Percentiles rank a stretch among this genome's conserved stretches.
Evolutionary conservation across 2,888 invertebrate species (phyloP).

Genomic region (Melinopterus prodromus): DNA sequence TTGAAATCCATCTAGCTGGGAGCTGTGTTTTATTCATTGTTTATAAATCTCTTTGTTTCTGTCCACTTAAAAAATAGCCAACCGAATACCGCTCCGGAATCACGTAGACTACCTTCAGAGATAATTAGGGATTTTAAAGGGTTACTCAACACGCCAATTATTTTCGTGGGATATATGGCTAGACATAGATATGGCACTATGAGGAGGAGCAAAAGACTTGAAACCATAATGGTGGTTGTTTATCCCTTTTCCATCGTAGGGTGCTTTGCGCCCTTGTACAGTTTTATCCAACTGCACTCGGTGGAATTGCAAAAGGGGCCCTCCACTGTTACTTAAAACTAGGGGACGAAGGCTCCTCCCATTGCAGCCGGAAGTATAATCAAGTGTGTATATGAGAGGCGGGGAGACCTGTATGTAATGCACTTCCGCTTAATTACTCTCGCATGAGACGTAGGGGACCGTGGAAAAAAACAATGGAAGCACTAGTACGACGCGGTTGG

Average conservation of each 20-base stretch:
- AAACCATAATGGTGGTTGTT: constrained; percentile 18
- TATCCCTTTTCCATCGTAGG: neutral
- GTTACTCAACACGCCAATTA: constrained; percentile 9
- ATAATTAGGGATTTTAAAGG: constrained; percentile 23
- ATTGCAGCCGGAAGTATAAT: constrained; percentile 51
- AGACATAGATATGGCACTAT: neutral
- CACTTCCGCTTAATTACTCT: constrained; percentile 57
- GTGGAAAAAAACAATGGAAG: constrained; percentile 55
- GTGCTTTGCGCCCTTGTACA: constrained; percentile 12
- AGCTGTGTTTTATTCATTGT: constrained; percentile 25
- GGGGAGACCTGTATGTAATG: constrained; percentile 43
- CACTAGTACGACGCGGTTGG: constrained; percentile 54
- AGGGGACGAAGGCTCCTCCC: constrained; percentile 50
- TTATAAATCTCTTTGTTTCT: constrained; percentile 24
- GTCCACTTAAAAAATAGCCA: neutral
- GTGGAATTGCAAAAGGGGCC: constrained; percentile 37
- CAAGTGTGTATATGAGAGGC: constrained; percentile 52
- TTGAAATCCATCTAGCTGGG: constrained; percentile 19
- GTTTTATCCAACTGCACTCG: constrained; percentile 39
- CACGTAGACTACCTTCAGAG: neutral
- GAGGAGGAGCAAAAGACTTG: constrained; percentile 33
- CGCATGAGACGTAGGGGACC: constrained; percentile 49
- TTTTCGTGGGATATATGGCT: constrained; percentile 11
- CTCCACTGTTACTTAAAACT: constrained; percentile 16
- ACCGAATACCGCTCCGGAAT: neutral